Evolutionary conservation across 2,113 vertebrate genomes (phyloP).

Genomic region (Cairina moschata): DNA sequence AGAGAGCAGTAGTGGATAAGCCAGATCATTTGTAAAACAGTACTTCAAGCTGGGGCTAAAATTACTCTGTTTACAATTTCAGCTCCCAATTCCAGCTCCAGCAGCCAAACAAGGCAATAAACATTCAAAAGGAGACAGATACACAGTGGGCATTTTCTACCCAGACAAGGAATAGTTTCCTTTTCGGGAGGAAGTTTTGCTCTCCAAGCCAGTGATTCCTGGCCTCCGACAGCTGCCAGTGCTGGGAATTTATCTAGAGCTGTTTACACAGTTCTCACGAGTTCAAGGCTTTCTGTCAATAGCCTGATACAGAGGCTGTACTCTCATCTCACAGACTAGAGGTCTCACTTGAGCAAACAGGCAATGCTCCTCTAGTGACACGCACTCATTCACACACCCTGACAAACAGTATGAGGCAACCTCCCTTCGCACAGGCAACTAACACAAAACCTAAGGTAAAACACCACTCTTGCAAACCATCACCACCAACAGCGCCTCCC

Average conservation of each 20-base stretch:
- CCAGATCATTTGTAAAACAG: neutral
- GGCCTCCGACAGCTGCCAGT: neutral
- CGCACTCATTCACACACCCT: fast-evolving
- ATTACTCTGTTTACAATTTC: slow-evolving; percentile 36
- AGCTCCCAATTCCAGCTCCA: slow-evolving; percentile 33
- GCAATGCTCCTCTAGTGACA: neutral
- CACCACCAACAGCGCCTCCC: neutral
- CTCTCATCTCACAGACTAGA: neutral
- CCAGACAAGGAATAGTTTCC: neutral
- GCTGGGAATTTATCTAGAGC: neutral
- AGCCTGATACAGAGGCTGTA: neutral
- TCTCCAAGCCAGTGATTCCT: neutral
- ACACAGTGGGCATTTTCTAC: neutral
- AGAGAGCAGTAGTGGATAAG: neutral
- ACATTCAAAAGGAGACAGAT: neutral
- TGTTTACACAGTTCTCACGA: neutral
- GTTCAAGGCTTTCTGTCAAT: neutral
- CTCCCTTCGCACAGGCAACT: neutral
- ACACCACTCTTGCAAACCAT: neutral
- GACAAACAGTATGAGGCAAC: neutral
- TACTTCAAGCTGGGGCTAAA: neutral
- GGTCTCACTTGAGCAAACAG: neutral
- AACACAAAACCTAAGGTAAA: neutral
- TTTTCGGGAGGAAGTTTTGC: slow-evolving; percentile 41
- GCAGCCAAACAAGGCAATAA: slow-evolving; percentile 42